phyloP scores from a whole-genome alignment of 2,888 invertebrate species.

The Heliconius aoede region DNA sequence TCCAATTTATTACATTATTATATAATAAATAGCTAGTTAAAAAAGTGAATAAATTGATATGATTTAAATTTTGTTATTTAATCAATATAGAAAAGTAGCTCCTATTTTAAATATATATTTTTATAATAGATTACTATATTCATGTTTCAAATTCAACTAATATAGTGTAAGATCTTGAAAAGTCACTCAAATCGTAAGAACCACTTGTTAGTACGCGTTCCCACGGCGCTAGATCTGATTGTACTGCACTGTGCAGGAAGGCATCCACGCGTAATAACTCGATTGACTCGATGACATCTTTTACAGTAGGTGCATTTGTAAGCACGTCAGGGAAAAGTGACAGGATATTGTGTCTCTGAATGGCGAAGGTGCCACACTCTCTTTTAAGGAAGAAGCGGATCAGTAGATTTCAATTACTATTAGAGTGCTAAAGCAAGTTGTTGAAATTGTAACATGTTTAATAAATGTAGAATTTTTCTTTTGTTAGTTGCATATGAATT shows the following conservation, averaged over 20 bases:
- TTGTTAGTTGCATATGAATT: too few relatives aligned
- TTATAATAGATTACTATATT: too few relatives aligned
- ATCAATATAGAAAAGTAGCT: too few relatives aligned
- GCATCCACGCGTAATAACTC: conserved; percentile 47
- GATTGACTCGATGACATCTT: conserved; percentile 50
- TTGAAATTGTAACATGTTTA: conserved; percentile 6
- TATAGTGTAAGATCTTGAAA: not conserved
- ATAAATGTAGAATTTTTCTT: not conserved
- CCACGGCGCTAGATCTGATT: conserved; percentile 32
- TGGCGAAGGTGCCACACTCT: conserved; percentile 23
- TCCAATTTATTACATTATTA: too few relatives aligned
- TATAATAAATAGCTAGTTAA: too few relatives aligned
- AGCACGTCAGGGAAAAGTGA: conserved; percentile 9
- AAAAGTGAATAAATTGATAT: too few relatives aligned
- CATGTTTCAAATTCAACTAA: not conserved
- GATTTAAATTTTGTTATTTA: too few relatives aligned
- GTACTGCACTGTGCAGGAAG: conserved; percentile 1
- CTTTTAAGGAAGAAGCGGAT: not conserved
- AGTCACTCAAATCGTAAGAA: not conserved
- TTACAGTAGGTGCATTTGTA: conserved; percentile 11
- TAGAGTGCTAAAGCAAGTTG: not conserved
- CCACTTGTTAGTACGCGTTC: conserved; percentile 29
- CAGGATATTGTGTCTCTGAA: not conserved
- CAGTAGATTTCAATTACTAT: conserved; percentile 5
- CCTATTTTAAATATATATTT: too few relatives aligned